phyloP scores from a whole-genome alignment of 2,113 vertebrate genomes.

The Cyanocitta stelleri region DNA sequence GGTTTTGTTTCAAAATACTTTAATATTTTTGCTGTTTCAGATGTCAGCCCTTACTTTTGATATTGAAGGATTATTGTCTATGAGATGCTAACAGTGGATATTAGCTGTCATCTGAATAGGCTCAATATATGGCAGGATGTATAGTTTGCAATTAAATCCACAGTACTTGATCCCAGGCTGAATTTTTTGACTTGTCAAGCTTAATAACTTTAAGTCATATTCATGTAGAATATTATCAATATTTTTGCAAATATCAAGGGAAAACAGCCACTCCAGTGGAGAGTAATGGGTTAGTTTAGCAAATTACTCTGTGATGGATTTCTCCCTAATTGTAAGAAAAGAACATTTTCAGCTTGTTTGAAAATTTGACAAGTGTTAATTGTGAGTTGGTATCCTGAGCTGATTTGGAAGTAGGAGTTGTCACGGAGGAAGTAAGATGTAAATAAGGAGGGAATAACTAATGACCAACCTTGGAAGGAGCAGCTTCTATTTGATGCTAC shows the following conservation, averaged over 20 bases:
- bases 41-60: background rate
- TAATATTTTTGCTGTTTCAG: background rate
- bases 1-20: background rate
- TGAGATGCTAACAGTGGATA: background rate
- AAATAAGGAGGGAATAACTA: background rate
- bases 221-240: background rate
- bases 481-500: background rate
- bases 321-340: background rate
- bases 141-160: background rate
- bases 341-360: background rate
- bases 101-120: background rate
- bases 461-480: background rate
- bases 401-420: background rate
- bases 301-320: background rate
- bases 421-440: background rate
- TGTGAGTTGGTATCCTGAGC: background rate
- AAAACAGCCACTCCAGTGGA: background rate
- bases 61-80: background rate
- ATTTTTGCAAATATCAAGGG: background rate
- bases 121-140: background rate
- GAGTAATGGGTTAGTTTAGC: background rate
- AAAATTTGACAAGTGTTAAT: conserved; percentile 18
- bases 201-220: background rate
- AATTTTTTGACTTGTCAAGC: background rate
- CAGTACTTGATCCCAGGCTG: background rate